A percentile compares a stretch with the other conserved stretches of the same genome.
Evolutionary conservation across 2,113 vertebrate species (phyloP).

Genomic region (Phaetusa simplex): DNA sequence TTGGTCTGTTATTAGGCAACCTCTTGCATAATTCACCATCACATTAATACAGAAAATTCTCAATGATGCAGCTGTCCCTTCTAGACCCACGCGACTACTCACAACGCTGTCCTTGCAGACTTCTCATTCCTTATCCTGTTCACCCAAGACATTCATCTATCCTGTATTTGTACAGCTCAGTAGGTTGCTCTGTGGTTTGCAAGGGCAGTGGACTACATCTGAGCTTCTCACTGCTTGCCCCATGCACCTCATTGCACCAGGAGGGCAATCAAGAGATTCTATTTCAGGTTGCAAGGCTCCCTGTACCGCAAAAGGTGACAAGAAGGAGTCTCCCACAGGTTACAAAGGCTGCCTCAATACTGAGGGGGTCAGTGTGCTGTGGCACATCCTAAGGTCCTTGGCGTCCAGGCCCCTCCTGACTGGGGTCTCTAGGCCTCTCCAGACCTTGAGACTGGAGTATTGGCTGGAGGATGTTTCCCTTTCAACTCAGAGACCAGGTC

Average conservation of each 20-base stretch:
- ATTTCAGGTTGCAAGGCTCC: background rate
- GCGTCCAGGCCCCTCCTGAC: background rate
- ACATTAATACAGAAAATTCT: background rate
- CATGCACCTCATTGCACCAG: background rate
- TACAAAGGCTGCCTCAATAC: background rate
- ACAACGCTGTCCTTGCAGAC: background rate
- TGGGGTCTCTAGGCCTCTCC: background rate
- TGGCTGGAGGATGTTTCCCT: background rate
- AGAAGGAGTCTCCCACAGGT: background rate
- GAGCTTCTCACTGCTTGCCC: background rate
- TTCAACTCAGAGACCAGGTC: background rate
- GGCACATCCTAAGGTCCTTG: background rate
- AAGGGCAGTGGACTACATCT: background rate
- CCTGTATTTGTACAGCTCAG: background rate
- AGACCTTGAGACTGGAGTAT: too few relatives aligned
- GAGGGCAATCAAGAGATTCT: background rate
- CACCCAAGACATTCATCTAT: background rate
- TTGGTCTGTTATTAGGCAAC: background rate
- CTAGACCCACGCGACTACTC: background rate
- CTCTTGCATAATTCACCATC: background rate
- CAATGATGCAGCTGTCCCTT: background rate
- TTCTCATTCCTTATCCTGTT: background rate
- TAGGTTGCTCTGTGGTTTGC: background rate
- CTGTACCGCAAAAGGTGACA: background rate
- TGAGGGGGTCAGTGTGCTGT: background rate